These are phyloP conservation scores for Bruchidius siliquastri DNA, from an alignment of 2,888 invertebrate species.

Conservation along the genomic window DNA sequence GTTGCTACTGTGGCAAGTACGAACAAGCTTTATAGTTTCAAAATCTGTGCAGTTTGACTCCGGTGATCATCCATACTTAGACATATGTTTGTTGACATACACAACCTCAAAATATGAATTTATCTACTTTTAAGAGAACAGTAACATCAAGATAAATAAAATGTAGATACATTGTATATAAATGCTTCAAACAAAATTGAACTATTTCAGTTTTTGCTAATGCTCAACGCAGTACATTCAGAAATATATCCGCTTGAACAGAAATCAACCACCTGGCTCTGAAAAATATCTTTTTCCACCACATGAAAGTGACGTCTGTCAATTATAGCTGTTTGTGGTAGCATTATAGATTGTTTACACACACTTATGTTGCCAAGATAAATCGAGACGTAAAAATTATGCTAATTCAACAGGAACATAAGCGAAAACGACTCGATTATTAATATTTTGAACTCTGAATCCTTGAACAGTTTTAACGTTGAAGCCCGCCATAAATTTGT, in stretches of 20 bases:
- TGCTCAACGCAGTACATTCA: not conserved
- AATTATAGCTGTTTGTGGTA: not conserved
- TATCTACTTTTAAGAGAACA: no score
- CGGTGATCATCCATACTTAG: no score
- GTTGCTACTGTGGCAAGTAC: no score
- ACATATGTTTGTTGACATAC: no score
- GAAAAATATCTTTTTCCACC: not conserved
- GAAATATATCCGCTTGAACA: not conserved
- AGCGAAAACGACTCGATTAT: not conserved
- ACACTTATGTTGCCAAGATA: not conserved
- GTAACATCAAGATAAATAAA: no score
- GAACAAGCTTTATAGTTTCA: no score
- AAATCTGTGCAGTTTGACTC: no score
- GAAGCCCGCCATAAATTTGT: constrained; percentile 9
- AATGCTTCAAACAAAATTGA: no score
- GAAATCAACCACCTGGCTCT: not conserved
- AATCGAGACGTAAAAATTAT: not conserved
- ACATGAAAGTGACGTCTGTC: not conserved
- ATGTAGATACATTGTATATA: no score
- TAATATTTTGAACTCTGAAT: not conserved
- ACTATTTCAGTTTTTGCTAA: no score
- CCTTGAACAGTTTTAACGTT: not conserved
- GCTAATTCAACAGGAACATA: not conserved
- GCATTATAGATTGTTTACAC: not conserved
- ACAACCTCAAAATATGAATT: no score